Conservation (phyloP, 2,113 vertebrate species). For the Sorex fumeus region DNA sequence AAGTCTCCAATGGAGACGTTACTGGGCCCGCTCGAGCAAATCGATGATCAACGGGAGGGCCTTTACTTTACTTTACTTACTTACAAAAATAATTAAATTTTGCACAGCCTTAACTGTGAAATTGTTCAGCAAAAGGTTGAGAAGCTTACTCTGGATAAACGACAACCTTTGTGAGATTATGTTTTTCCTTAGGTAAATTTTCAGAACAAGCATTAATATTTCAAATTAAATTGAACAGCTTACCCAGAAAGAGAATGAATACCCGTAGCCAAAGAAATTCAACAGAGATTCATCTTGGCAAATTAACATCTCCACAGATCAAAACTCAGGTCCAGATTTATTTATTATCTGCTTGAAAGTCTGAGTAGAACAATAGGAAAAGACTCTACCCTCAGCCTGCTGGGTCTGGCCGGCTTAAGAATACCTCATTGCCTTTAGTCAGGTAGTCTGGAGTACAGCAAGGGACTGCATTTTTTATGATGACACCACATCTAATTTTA, state of each 20-base stretch:
- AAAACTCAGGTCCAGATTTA: conserved; percentile 34
- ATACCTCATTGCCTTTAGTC: not conserved
- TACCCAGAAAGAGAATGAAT: conserved; percentile 45
- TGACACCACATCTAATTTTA: conserved; percentile 47
- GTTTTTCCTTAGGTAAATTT: conserved; percentile 55
- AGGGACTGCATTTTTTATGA: conserved; percentile 58
- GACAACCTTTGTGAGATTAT: not conserved
- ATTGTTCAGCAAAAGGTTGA: conserved; percentile 27
- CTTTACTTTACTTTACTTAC: no score
- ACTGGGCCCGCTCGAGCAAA: no score
- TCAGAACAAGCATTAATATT: conserved; percentile 63
- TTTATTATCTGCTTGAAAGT: conserved; percentile 48
- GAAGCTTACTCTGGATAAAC: not conserved
- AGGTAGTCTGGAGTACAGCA: not conserved
- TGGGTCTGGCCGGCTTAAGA: not conserved
- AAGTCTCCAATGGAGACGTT: no score
- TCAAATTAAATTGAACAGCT: conserved; percentile 66
- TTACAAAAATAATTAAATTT: conserved; percentile 56
- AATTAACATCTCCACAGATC: conserved; percentile 63
- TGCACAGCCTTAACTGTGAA: conserved; percentile 52
- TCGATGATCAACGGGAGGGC: no score
- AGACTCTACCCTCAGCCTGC: not conserved
- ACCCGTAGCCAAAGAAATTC: conserved; percentile 58
- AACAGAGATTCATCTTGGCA: conserved; percentile 59
- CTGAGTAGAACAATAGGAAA: conserved; percentile 15